A percentile compares a stretch with the other conserved stretches of the same genome.
Evolutionary conservation across 2,797 vertebrate genomes (phyloP).

Genomic region (Chaenodraco wilsoni): DNA sequence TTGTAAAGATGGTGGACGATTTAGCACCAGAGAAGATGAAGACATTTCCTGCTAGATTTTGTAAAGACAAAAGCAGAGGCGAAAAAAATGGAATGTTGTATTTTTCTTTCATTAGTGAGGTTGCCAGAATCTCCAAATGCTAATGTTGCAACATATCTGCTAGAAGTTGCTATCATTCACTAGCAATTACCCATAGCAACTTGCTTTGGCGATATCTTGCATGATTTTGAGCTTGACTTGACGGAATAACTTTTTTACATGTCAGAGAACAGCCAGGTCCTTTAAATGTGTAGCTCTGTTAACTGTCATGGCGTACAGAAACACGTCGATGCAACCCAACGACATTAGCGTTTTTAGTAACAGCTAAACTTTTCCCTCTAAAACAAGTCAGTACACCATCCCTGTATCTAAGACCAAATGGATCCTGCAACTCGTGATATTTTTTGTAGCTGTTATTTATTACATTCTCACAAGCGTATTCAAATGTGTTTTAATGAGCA

Average conservation of each 20-base stretch:
- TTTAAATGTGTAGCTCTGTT: no score
- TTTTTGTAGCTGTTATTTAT: neutral
- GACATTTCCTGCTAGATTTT: neutral
- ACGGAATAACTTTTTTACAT: no score
- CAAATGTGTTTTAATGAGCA: slow-evolving; percentile 12
- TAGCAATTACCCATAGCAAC: neutral
- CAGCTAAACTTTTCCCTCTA: neutral
- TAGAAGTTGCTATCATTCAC: neutral
- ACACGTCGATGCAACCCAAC: neutral
- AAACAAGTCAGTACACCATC: slow-evolving; percentile 1
- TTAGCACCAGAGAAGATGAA: neutral
- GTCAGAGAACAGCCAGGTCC: no score
- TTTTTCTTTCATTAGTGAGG: no score
- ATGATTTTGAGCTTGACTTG: neutral
- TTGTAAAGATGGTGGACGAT: neutral
- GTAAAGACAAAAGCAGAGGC: neutral
- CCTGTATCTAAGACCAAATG: neutral
- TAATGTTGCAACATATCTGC: neutral
- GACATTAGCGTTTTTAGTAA: slow-evolving; percentile 6
- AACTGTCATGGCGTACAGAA: neutral
- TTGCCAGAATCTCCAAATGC: neutral
- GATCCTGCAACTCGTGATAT: neutral
- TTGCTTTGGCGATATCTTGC: neutral
- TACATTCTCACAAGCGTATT: slow-evolving; percentile 1
- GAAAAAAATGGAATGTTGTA: neutral